Conservation (phyloP, 2,797 vertebrate genomes). For the Coluber constrictor region DNA sequence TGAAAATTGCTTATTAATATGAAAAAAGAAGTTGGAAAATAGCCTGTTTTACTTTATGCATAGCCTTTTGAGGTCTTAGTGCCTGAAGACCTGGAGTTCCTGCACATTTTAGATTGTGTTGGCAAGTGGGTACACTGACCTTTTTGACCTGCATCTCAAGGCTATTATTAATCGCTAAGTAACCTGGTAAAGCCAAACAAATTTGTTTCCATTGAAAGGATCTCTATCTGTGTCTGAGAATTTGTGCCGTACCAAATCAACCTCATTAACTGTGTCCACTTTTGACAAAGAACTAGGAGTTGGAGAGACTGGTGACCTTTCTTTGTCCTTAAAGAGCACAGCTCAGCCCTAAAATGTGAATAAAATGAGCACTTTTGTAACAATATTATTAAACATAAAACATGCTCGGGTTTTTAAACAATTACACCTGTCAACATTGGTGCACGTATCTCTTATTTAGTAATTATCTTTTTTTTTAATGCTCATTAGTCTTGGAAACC, state of each 20-base stretch:
- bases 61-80: conserved; percentile 61
- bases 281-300: conserved; percentile 79
- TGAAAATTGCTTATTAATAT: conserved; percentile 88
- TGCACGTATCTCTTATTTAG: not conserved
- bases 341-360: conserved; percentile 63
- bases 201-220: conserved; percentile 99
- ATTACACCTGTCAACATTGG: conserved; percentile 34
- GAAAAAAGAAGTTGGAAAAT: conserved; percentile 79
- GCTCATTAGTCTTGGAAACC: conserved; percentile 24
- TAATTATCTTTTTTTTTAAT: conserved; percentile 25
- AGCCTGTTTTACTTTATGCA: conserved; percentile 72
- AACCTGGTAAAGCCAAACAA: conserved; percentile 99
- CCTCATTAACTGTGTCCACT: conserved; percentile 96
- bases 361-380: conserved; percentile 62
- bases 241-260: conserved; percentile 94
- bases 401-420: conserved; percentile 36
- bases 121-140: conserved; percentile 80
- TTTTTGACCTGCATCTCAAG: conserved; percentile 85
- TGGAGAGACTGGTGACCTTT: conserved; percentile 78
- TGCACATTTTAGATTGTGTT: conserved; percentile 71
- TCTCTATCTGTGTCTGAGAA: conserved; percentile 96
- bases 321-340: conserved; percentile 77
- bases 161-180: conserved; percentile 98
- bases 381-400: conserved; percentile 51
- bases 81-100: conserved; percentile 57